Evolutionary conservation across 2,113 vertebrate genomes (phyloP).

Genomic region (Hippocampus mohnikei): DNA sequence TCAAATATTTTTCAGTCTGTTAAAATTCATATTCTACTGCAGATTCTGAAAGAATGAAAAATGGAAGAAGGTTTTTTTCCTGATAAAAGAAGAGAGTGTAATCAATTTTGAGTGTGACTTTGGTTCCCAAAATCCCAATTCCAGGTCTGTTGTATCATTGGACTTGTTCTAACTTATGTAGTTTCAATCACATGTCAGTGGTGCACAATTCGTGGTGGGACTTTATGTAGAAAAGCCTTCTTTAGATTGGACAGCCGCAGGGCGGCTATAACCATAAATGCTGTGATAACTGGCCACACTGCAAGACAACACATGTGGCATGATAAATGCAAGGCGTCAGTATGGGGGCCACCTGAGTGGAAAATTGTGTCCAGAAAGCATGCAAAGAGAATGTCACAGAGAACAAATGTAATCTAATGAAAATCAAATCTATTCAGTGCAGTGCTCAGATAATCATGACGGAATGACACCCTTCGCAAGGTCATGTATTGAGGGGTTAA

Average conservation of each 20-base stretch:
- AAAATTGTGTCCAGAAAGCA: conserved; percentile 75
- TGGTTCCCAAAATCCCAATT: conserved; percentile 19
- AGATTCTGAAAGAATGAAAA: too few species aligned
- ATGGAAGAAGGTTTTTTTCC: background rate
- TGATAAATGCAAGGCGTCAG: conserved; percentile 58
- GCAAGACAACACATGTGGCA: conserved; percentile 39
- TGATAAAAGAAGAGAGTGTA: too few species aligned
- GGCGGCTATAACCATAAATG: conserved; percentile 45
- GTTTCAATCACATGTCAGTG: conserved; percentile 20
- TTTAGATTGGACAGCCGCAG: conserved; percentile 47
- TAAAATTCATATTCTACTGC: too few species aligned
- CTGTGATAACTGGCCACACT: conserved; percentile 56
- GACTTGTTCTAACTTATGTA: conserved; percentile 30
- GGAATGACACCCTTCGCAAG: conserved; percentile 16
- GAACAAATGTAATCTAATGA: conserved; percentile 72
- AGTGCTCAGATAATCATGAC: conserved; percentile 24
- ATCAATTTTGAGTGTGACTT: conserved; percentile 1
- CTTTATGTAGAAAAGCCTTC: conserved; percentile 39
- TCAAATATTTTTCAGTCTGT: background rate
- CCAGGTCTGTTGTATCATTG: conserved; percentile 21
- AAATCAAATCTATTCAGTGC: conserved; percentile 65
- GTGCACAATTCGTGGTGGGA: conserved; percentile 34
- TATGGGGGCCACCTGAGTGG: conserved; percentile 54
- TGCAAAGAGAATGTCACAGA: conserved; percentile 65
- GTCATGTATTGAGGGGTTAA: conserved; percentile 16